phyloP scores from a whole-genome alignment of 2,888 invertebrate genomes.

The Cantharis nigra region DNA sequence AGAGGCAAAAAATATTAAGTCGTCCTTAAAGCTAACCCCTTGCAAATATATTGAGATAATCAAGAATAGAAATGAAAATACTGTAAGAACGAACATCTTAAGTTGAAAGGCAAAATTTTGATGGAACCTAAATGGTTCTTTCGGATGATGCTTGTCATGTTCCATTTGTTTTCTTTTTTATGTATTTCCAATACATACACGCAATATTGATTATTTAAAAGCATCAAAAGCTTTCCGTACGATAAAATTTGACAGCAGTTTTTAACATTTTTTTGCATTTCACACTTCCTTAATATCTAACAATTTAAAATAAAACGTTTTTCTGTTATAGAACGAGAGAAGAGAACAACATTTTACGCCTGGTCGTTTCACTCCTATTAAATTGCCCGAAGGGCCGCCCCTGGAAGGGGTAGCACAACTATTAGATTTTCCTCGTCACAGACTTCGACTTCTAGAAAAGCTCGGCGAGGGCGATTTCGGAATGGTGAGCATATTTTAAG shows the following conservation, averaged over 20 bases:
- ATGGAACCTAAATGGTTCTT: constrained; percentile 19
- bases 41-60: constrained; percentile 10
- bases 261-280: constrained; percentile 22
- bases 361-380: constrained; percentile 74
- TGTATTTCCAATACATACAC: constrained; percentile 21
- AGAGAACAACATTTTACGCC: constrained; percentile 70
- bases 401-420: constrained; percentile 70
- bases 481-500: constrained; percentile 65
- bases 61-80: constrained; percentile 17
- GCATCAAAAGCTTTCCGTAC: constrained; percentile 13
- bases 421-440: constrained; percentile 81
- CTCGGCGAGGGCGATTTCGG: constrained; percentile 88
- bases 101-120: constrained; percentile 23
- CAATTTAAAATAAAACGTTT: constrained; percentile 20
- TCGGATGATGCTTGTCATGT: constrained; percentile 25
- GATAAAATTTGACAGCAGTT: constrained; percentile 17
- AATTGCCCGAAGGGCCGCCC: constrained; percentile 71
- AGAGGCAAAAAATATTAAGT: background rate
- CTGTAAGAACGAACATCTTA: constrained; percentile 9
- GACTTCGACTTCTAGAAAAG: constrained; percentile 81
- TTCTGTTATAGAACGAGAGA: constrained; percentile 60
- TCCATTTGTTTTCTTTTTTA: constrained; percentile 25
- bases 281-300: background rate
- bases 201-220: constrained; percentile 28
- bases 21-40: background rate